Conservation (phyloP, 37 sponge, comb jelly and placozoan genomes). For the Beroe forskalii region DNA sequence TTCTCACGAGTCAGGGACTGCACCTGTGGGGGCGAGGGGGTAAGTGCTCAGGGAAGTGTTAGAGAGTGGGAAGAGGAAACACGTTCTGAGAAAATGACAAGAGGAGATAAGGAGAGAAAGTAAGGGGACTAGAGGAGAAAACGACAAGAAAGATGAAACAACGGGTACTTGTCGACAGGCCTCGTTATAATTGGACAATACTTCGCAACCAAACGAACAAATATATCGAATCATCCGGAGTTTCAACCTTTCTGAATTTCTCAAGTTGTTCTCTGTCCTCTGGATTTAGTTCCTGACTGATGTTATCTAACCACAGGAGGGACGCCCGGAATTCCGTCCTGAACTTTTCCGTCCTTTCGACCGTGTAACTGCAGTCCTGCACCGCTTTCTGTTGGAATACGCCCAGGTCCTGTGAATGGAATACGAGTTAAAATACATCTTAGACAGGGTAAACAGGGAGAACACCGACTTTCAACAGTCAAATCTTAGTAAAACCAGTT, state of each 20-base stretch:
- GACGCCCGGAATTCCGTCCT: conserved; percentile 83
- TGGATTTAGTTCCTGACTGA: conserved; percentile 81
- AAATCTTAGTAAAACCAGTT: too few relatives aligned
- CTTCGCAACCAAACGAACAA: too few relatives aligned
- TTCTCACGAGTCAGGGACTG: conserved; percentile 79
- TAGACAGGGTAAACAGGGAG: too few relatives aligned
- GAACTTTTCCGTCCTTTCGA: conserved; percentile 75
- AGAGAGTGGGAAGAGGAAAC: not conserved
- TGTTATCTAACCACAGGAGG: conserved; percentile 87
- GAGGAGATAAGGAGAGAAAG: too few relatives aligned
- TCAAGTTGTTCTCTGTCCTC: conserved; percentile 75
- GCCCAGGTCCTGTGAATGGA: not conserved
- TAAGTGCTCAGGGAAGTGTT: not conserved
- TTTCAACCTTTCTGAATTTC: conserved; percentile 81
- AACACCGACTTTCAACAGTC: too few relatives aligned
- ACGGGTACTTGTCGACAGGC: too few relatives aligned
- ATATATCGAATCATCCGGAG: too few relatives aligned
- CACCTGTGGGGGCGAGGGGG: conserved; percentile 74
- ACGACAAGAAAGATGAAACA: too few relatives aligned
- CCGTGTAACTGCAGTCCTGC: conserved; percentile 14
- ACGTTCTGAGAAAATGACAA: not conserved
- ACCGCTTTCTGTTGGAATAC: conserved; percentile 31
- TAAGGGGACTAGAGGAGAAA: too few relatives aligned
- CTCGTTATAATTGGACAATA: too few relatives aligned
- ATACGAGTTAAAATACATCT: too few relatives aligned